Evolutionary conservation across 2,113 vertebrate species (phyloP), one percentile per base, ranked within the genome.

Genomic region (Zootoca vivipara): DNA sequence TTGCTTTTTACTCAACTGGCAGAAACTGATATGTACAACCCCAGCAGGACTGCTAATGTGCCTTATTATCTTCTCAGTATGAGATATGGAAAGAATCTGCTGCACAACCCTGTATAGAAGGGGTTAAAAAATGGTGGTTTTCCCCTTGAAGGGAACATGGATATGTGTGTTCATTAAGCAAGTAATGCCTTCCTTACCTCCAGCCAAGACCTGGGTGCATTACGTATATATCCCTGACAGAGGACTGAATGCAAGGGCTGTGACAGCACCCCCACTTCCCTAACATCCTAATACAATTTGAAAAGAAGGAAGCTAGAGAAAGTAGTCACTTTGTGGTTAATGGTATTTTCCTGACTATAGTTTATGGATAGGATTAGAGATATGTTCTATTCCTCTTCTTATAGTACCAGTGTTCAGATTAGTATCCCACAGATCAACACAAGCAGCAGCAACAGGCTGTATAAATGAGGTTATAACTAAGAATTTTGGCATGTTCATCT

Each of bases 41-140:
- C 10, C 10, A 58, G 5, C 75, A 75, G 40, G 67, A 30, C 38
- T 73, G 69, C 9, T 4, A n/a, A 13, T 7, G 24, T 33, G 80
- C 30, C 69, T 64, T 42, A 22, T 1, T 0, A 52, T 16, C 1
- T 10, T 58, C 9, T 62, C 58, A 22, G 2, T 56, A 12, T 0
- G 1, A 15, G 38, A 56, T 35, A 42, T 3, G 62, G 30, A 81
- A 5, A 1, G 3, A 74, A 85, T 1, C 0, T 16, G 35, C 79
- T 67, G 30, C 5, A 58, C 10, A 73, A 75, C 1, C 30, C 70
- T 28, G 5, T 0, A 33, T n/a, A 58, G 16, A 16, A 62, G 78
- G 30, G 13, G 16, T 22, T 40, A 13, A 38, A 42, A 4, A 28
- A 12, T 30, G 77, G 28, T 12, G 30, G 5, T 6, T 16, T 2